phyloP scores from a whole-genome alignment of 2,113 vertebrate species.

The Forbesichthys papilliferus region DNA sequence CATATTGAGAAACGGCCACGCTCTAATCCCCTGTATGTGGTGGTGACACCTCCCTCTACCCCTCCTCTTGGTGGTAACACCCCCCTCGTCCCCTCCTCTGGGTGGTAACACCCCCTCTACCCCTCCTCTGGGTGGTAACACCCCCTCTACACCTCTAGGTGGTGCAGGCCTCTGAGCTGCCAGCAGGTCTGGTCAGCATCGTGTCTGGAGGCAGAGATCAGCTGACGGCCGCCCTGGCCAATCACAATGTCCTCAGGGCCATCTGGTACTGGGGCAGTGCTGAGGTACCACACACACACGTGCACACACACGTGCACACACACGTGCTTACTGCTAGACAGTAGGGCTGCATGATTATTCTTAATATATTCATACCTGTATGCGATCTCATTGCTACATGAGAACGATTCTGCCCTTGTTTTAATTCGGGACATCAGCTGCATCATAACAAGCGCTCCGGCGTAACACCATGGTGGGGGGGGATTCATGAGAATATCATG shows the following conservation, averaged over 20 bases:
- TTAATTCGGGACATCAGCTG: too few relatives aligned
- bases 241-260: slow-evolving; percentile 87
- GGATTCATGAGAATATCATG: too few relatives aligned
- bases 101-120: not conserved
- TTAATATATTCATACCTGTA: too few relatives aligned
- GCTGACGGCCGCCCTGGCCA: slow-evolving; percentile 82
- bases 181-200: slow-evolving; percentile 84
- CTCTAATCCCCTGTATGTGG: too few relatives aligned
- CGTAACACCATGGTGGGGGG: too few relatives aligned
- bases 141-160: slow-evolving; percentile 65
- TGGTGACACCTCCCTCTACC: too few relatives aligned
- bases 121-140: not conserved
- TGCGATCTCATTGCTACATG: too few relatives aligned
- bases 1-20: too few relatives aligned
- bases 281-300: slow-evolving; percentile 69
- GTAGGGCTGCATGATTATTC: too few relatives aligned
- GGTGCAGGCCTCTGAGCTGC: slow-evolving; percentile 79
- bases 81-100: not conserved
- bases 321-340: not conserved
- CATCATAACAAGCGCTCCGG: too few relatives aligned
- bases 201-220: slow-evolving; percentile 81
- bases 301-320: not conserved
- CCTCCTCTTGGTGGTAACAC: not conserved
- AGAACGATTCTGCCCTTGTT: too few relatives aligned
- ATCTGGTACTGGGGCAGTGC: slow-evolving; percentile 89